Base-by-base conservation (phyloP, 2,888 invertebrate genomes). In the Dexiosoma caninum region DNA sequence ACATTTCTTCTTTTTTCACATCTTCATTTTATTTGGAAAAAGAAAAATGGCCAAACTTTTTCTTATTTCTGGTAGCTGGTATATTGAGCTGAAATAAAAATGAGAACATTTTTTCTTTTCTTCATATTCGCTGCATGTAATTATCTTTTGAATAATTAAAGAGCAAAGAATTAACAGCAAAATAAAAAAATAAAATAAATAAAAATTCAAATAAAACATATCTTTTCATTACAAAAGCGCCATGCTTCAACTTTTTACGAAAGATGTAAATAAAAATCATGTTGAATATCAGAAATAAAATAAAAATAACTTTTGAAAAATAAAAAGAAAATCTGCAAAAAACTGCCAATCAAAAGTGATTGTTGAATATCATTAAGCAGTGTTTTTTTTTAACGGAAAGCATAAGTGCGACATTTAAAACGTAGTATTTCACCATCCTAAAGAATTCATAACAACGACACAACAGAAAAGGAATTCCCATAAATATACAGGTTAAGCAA, bases 71-170 rank as follows among this genome's bases (percentile, higher is more conserved):
- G 21, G 40, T 14, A n/a, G 37, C 35, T 21, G 53, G 16, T 44
- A 10, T 21, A 55, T 8, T 37, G 27, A n/a, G 8, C 55, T 2
- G 62, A 64, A 46, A 49, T 35, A 62, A 46, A 32, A 64, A 32
- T n/a, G 55, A 79, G 83, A 83, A 83, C 82, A 83, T 64, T 82
- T 83, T 86, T 83, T 66, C 60, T 83, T 83, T 85, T 83, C 86
- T 84, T 83, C 40, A 85, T 84, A 83, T 32, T 19, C 82, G 59
- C 21, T 14, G 14, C 49, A 85, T 85, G 86, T 87, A 87, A 87
- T 87, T 87, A 87, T 88, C 87, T 87, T 86, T 87, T 87, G 87
- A 86, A 88, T 87, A 87, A 87, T 87, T 87, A 86, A 85, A 86
- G 86, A 27, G 9, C 14, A 83, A 84, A 85, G 85, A 85, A 82